Evolutionary conservation across 2,888 invertebrate genomes (phyloP), one percentile per base, ranked within the genome.

Genomic region (Belgica antarctica): DNA sequence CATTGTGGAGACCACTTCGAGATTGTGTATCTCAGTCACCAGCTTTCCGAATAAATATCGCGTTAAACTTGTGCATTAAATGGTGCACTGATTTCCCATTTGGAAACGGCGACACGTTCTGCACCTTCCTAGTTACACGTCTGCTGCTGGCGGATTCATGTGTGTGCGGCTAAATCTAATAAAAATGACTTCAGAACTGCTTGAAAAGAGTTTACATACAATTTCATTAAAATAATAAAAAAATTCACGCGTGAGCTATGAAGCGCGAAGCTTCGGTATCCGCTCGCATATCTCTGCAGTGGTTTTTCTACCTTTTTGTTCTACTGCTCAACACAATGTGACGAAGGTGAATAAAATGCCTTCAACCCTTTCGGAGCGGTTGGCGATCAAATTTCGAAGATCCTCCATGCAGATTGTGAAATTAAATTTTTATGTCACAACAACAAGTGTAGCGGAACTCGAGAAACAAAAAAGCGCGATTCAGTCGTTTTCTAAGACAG

Each of bases 211-310:
- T 59, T 25, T 27, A 27, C 27, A 24, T 59, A 52, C 24, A 52
- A 52, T 27, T 59, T 59, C 59, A 59, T 59, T 59, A 59, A 59
- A 59, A 27, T 59, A 59, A 59, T 59, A n/a, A 24, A 68, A 46
- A 47, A 65, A 46, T 71, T 72, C 66, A 72, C 72, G 73, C 77
- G 78, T 74, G 75, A 75, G 77, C 78, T 77, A 76, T 77, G 77
- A 78, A 77, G 78, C 77, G 77, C 77, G 78, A 78, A 78, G 76
- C 2, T 25, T 59, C 27, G 25, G 59, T 59, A 59, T 59, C 59
- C 59, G 59, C 59, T 59, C 59, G 25, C 59, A 59, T 59, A 59
- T 59, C 59, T 59, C 59, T 2, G 59, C 22, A 59, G 27, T 27
- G 27, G 59, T 27, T 24, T 59, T 59, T 24, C 59, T 27, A 59